phyloP scores from a whole-genome alignment of 2,888 invertebrate species.

The Homarus gammarus region DNA sequence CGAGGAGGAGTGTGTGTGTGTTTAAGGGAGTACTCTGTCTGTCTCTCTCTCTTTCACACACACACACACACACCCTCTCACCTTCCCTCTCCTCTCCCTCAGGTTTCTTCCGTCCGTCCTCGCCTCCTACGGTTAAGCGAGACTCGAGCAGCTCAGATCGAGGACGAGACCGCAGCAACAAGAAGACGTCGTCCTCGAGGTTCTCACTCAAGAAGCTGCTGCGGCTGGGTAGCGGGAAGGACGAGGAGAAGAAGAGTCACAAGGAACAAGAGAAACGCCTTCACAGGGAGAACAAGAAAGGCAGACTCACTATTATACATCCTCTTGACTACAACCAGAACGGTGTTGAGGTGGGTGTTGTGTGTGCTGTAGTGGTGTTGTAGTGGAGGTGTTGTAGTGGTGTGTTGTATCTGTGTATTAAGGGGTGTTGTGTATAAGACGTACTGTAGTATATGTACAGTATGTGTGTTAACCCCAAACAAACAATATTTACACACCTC shows the following conservation, averaged over 20 bases:
- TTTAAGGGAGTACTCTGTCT: background rate
- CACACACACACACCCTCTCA: background rate
- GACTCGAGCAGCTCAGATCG: slow-evolving; percentile 21
- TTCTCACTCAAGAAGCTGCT: slow-evolving; percentile 91
- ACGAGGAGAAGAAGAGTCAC: slow-evolving; percentile 82
- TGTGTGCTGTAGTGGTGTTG: background rate
- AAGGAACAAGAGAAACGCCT: slow-evolving; percentile 79
- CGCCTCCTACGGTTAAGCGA: slow-evolving; percentile 61
- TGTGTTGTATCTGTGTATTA: too few relatives aligned
- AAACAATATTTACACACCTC: too few relatives aligned
- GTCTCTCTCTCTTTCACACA: background rate
- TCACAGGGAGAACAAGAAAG: slow-evolving; percentile 83
- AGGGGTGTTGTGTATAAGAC: too few relatives aligned
- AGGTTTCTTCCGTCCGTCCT: slow-evolving; percentile 74
- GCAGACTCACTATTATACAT: slow-evolving; percentile 91
- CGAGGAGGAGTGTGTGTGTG: background rate
- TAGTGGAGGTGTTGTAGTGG: background rate
- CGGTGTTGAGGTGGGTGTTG: slow-evolving; percentile 70
- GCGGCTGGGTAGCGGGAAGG: slow-evolving; percentile 83
- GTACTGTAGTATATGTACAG: too few relatives aligned
- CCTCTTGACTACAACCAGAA: slow-evolving; percentile 84
- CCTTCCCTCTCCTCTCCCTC: background rate
- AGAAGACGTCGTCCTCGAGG: slow-evolving; percentile 79
- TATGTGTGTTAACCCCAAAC: too few relatives aligned
- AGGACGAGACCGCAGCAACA: slow-evolving; percentile 55